Evolutionary conservation across 2,113 vertebrate species (phyloP), one percentile per base, ranked within the genome.

Genomic region (Fukomys damarensis): DNA sequence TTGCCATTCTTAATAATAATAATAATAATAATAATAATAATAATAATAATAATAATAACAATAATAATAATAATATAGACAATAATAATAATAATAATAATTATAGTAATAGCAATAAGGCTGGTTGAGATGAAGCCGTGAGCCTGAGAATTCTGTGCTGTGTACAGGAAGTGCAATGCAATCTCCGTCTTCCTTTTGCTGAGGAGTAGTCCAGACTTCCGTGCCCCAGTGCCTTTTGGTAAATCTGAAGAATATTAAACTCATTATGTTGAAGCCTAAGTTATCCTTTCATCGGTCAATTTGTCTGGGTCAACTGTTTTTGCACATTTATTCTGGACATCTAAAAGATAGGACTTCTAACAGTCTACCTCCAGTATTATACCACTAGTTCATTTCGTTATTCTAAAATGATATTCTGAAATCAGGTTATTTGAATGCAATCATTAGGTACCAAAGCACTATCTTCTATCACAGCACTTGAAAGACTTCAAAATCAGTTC

Each of bases 261-360:
- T 14, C 41, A 94, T 72, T 98, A 95, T 94, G 83, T 54, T 58
- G 79, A 80, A 65, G 86, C 86, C 32, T 76, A 93, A 43, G 83
- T 92, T 79, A 94, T 65, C 70, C 95, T 97, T 95, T 96, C 38
- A 10, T 90, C 41, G 12, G 89, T 95, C 96, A 95, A 70, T 91
- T 90, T 96, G 89, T 86, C 89, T 87, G 77, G 92, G 95, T 97
- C 97, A 97, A 97, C 81, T 87, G 11, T 94, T 96, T 95, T 95
- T 22, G 5, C 11, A 54, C 66, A 88, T 88, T 96, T 93, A 74
- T 94, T 93, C 89, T 89, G 93, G 81, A 91, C 91, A 96, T 97
- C 88, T 96, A 97, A 97, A 97, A 96, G 80, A 86, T 0, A 94
- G 92, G 79, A 97, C 46, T 74, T 91, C 91, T 92, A 92, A 96